A percentile compares a stretch with the other conserved stretches of the same genome.
Evolutionary conservation across 2,113 vertebrate genomes (phyloP).

Genomic region (Choloepus hoffmanni): DNA sequence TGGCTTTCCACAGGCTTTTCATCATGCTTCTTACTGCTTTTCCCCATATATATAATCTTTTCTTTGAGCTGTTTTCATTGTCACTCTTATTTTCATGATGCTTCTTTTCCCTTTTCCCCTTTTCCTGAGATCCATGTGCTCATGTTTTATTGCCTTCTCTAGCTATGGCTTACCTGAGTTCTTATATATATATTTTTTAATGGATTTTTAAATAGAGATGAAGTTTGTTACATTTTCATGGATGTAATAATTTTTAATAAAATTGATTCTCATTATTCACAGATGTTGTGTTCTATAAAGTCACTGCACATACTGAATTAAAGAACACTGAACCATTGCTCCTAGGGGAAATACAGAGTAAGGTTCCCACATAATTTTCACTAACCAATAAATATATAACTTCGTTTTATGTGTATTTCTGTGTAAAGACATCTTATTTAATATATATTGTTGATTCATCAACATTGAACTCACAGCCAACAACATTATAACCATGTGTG

Average conservation of each 20-base stretch:
- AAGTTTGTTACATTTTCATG: background rate
- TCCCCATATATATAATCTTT: background rate
- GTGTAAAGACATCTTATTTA: too few relatives aligned
- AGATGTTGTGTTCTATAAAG: too few relatives aligned
- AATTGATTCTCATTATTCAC: too few relatives aligned
- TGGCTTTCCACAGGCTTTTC: background rate
- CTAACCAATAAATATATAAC: too few relatives aligned
- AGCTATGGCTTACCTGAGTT: background rate
- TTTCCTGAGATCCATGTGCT: background rate
- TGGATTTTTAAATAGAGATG: background rate
- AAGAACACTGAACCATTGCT: too few relatives aligned
- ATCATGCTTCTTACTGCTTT: background rate
- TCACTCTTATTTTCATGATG: background rate
- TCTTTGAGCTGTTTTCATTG: background rate
- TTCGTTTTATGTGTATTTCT: too few relatives aligned
- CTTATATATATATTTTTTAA: background rate
- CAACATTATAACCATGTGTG: too few relatives aligned
- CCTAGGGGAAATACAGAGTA: too few relatives aligned
- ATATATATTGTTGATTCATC: too few relatives aligned
- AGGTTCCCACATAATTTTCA: too few relatives aligned
- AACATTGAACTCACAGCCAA: too few relatives aligned
- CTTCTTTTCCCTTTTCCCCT: background rate
- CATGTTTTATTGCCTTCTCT: background rate
- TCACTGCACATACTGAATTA: too few relatives aligned
- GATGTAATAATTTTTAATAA: background rate